Base-by-base conservation (phyloP, 2,888 invertebrate species). In the Tetropium fuscum region DNA sequence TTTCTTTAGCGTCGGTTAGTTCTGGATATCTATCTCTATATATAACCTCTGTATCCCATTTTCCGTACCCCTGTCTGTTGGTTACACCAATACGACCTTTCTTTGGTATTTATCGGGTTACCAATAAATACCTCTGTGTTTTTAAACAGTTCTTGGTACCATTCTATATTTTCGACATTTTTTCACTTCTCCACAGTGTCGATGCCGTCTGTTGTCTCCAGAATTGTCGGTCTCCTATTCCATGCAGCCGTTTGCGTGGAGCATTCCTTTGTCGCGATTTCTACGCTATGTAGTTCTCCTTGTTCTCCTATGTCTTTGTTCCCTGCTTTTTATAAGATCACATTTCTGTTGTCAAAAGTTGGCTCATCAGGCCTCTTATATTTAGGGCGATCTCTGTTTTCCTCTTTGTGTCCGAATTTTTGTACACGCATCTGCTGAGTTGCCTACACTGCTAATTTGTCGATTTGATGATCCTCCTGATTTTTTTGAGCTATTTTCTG, bases 51-150 rank as follows among this genome's bases (percentile, higher is more conserved):
- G 58, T 1, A 56, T 55, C 30, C 57, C 45, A 3, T 41, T 47
- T 0, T 27, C 34, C 63, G 60, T 57, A 1, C 16, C 40, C 5
- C 2, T 27, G 34, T 60, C 63, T 3, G 20, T n/a, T n/a, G n/a
- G n/a, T n/a, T 60, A 60, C 6, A 53, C 45, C 6, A 60, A 5
- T 4, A 60, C 41, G 2, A 60, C 63, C 41, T 60, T 60, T 49
- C 57, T n/a, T 19, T 18, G 3, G 43, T 11, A 5, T 16, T 18
- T 5, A 41, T 11, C 0, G 56, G 56, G 20, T 54, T 45, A 6
- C 54, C 53, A 8, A 40, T 22, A 1, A 4, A 20, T 7, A 53
- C 18, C 5, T 41, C 19, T 15, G 53, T 53, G 25, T 19, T 40
- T 25, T 5, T 7, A 19, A 22, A 20, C 4, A 22, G n/a, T 22